Base-by-base conservation (phyloP, 2,113 vertebrate species). In the Pelecanus crispus region DNA sequence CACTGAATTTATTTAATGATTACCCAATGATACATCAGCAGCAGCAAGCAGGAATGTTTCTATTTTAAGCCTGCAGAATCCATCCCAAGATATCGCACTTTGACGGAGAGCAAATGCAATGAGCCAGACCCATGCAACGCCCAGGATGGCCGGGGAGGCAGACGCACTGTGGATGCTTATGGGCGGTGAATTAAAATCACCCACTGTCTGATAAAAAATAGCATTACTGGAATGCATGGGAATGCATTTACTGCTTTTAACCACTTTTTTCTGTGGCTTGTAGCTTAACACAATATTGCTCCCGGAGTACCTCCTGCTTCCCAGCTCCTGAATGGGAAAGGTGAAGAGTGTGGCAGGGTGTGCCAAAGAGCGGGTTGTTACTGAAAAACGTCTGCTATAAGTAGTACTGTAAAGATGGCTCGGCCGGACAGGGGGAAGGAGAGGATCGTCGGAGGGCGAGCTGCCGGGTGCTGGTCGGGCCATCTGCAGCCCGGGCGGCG, bases 1-100 rank as follows among this genome's bases (percentile, higher is more conserved):
- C 95, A 96, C 85, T 86, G 94, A 91, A 97, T 98, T 97, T 97
- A 97, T 95, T 97, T 97, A 98, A 98, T 90, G 89, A 97, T 94
- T 95, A 92, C 79, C 90, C 79, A 93, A 94, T 90, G 97, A 97
- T 97, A 89, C 45, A 71, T 49, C 85, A 90, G 44, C 79, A 96
- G 67, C 45, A 96, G 93, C 87, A 95, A 95, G 87, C 63, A 94
- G 56, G 83, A 81, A 84, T 71, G 94, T 90, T 92, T 94, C 88
- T 94, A 88, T 95, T 97, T 96, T 97, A 93, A 97, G 94, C 92
- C 63, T 70, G 75, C 58, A 95, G 93, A 94, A 96, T 92, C 93
- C 80, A 88, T 95, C 83, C 86, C 70, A 62, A 83, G 96, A 77
- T 86, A 92, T 74, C 17, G 28, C 67, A 86, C 83, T 79, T 73